phyloP scores from a whole-genome alignment of 2,797 vertebrate species.

The Rhyacichthys aspro region DNA sequence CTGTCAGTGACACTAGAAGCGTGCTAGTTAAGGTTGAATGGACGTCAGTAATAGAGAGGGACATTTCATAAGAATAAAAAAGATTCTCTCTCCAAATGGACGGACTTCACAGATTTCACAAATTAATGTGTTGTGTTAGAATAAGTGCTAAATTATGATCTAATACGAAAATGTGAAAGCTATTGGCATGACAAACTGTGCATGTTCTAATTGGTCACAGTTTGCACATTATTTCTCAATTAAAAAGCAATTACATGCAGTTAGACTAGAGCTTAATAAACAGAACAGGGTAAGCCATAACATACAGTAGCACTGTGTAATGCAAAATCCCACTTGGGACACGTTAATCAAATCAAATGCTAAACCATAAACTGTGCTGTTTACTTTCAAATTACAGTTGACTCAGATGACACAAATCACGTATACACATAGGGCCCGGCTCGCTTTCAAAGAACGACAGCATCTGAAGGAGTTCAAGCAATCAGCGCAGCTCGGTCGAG shows the following conservation, averaged over 20 bases:
- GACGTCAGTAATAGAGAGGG: background rate
- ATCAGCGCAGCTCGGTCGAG: constrained; percentile 63
- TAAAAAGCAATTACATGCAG: constrained; percentile 7
- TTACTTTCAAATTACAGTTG: constrained; percentile 67
- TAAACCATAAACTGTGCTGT: constrained; percentile 45
- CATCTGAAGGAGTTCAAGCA: constrained; percentile 59
- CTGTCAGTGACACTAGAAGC: constrained; percentile 18
- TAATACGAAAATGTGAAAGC: constrained; percentile 13
- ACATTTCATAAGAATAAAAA: constrained; percentile 9
- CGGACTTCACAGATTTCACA: constrained; percentile 3
- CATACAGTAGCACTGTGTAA: constrained; percentile 17
- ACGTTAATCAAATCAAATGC: constrained; percentile 55
- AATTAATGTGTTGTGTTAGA: background rate
- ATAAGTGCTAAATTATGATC: constrained; percentile 8
- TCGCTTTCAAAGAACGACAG: constrained; percentile 46
- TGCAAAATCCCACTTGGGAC: constrained; percentile 35
- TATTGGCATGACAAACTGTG: constrained; percentile 14
- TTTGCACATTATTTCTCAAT: constrained; percentile 14
- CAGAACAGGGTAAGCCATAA: background rate
- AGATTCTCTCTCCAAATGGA: too few species aligned
- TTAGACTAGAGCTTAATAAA: background rate
- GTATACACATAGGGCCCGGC: constrained; percentile 35
- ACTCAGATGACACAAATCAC: constrained; percentile 63
- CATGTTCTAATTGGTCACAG: constrained; percentile 3
- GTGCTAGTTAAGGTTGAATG: constrained; percentile 37